Base-by-base conservation (phyloP, 2,888 invertebrate species). In the Lithophane socia region DNA sequence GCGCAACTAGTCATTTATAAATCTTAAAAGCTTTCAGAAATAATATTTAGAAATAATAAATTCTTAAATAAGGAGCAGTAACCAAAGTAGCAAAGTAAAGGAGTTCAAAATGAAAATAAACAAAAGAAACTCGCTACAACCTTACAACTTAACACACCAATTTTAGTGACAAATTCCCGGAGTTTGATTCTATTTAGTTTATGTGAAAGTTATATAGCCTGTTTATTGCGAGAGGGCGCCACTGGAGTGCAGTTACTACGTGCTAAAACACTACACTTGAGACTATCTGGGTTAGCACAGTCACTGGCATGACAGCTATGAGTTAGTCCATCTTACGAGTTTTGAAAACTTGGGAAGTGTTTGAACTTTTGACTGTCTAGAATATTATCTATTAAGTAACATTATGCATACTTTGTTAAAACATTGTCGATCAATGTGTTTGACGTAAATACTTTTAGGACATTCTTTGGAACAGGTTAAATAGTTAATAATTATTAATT, bases 101-200 rank as follows among this genome's bases (percentile, higher is more conserved):
- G 12, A 56, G 12, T 54, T 3, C 2, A 8, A 49, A 24, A 42
- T 21, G 4, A n/a, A 56, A 56, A 24, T 37, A 65, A 67, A 29
- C 21, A 60, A 63, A 58, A 56, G 1, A 68, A 49, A 69, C 61
- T 75, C 76, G 78, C 84, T 63, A 0, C 12, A 47, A 71, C 8
- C 69, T 77, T 75, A 56, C 52, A 72, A 67, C 73, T 83, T 83
- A 52, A n/a, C 47, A 61, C 73, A 60, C 44, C 7, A 61, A 73
- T 67, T 83, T 75, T 10, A 67, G 69, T 84, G 78, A 85, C 75
- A 77, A 80, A 86, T 86, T 88, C 83, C 60, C 77, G 16, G 71
- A 88, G 84, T 86, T 87, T 86, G 88, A 87, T 89, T 90, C 80
- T 84, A 84, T 89, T 86, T 83, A 84, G 64, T 86, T 86, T 83